Conservation (phyloP, 2,797 vertebrate genomes). For the Pseudochirops cupreus region DNA sequence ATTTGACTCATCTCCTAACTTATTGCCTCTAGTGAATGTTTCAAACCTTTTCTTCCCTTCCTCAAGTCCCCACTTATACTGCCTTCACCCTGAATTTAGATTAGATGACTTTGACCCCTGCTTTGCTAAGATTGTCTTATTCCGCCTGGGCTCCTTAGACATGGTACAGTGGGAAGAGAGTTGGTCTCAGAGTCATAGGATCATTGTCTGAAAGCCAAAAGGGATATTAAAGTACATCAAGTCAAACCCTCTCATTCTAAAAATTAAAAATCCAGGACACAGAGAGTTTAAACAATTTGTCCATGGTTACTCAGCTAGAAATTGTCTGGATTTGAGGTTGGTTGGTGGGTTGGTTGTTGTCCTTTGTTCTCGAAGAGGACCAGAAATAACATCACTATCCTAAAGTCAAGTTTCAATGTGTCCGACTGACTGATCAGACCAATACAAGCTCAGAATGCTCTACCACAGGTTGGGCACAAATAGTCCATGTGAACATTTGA, state of each 20-base stretch:
- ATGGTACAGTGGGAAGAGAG: neutral
- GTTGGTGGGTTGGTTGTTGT: too few species aligned
- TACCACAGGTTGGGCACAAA: too few species aligned
- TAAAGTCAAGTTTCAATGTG: too few species aligned
- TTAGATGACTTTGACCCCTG: neutral
- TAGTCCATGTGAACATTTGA: too few species aligned
- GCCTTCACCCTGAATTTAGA: neutral
- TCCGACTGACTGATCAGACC: too few species aligned
- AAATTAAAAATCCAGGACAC: neutral
- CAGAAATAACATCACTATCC: too few species aligned
- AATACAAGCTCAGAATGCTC: too few species aligned
- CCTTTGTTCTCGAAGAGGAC: too few species aligned
- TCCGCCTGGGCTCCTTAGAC: neutral
- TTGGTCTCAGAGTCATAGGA: neutral
- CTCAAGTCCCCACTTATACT: neutral
- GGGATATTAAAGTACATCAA: neutral
- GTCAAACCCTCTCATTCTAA: neutral
- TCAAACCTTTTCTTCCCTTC: neutral
- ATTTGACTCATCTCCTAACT: neutral
- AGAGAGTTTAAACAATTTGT: neutral
- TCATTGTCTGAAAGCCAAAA: neutral
- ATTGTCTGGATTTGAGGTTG: neutral
- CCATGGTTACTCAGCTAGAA: neutral
- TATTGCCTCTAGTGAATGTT: neutral
- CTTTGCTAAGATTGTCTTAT: neutral